Evolutionary conservation across 2,797 vertebrate species (phyloP).

Genomic region (Neosilurus mollespiculum): DNA sequence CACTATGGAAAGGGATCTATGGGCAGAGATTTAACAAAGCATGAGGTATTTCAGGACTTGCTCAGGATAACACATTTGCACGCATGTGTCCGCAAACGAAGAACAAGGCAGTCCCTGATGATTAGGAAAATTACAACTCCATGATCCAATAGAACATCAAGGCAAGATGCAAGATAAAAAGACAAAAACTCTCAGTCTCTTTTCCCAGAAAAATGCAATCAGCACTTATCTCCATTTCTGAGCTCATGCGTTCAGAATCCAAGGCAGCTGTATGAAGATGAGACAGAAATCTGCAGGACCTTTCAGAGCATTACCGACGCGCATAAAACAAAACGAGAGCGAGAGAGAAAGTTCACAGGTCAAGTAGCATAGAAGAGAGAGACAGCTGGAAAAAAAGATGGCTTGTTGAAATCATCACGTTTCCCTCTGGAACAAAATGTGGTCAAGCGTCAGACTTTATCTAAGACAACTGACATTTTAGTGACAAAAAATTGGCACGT

Average conservation of each 20-base stretch:
- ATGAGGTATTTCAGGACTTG: not conserved
- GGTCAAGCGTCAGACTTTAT: conserved; percentile 8
- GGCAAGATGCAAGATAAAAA: not conserved
- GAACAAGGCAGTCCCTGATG: conserved; percentile 4
- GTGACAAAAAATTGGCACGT: conserved; percentile 33
- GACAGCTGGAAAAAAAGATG: conserved; percentile 47
- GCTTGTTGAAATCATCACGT: conserved; percentile 61
- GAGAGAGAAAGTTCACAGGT: conserved; percentile 61
- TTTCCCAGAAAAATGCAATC: conserved; percentile 37
- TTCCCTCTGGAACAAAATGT: conserved; percentile 51
- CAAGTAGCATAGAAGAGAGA: conserved; percentile 62
- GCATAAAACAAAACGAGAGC: conserved; percentile 60
- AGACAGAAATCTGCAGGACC: conserved; percentile 59
- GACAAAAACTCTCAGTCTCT: conserved; percentile 8
- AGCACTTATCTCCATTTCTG: conserved; percentile 40
- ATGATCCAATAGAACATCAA: conserved; percentile 8
- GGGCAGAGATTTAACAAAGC: not conserved
- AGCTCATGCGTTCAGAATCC: conserved; percentile 23
- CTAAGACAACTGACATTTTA: conserved; percentile 15
- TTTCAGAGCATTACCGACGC: conserved; percentile 64
- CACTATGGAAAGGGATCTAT: not conserved
- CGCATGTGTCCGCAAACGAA: not conserved
- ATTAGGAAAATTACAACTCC: not conserved
- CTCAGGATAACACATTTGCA: no score
- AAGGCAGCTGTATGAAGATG: conserved; percentile 50